Conservation (phyloP, 2,888 invertebrate species). For the Acleris cristana region DNA sequence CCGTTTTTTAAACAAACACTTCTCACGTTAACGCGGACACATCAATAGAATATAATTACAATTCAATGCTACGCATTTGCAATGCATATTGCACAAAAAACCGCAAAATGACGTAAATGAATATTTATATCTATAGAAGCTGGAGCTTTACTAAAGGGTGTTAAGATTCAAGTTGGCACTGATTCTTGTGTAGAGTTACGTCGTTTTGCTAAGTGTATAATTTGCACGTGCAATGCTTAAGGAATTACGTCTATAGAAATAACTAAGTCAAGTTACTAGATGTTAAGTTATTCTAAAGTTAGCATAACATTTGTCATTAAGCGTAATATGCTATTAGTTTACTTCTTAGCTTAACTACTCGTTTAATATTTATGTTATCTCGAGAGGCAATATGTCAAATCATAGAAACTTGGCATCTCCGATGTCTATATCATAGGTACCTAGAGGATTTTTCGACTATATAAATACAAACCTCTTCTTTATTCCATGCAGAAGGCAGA, state of each 20-base stretch:
- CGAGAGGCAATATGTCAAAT: too few relatives aligned
- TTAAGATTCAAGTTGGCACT: not conserved
- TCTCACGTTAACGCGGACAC: conserved; percentile 4
- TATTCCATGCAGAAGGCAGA: too few relatives aligned
- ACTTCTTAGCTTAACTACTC: too few relatives aligned
- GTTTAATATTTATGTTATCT: too few relatives aligned
- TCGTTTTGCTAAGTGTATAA: not conserved
- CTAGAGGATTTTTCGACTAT: too few relatives aligned
- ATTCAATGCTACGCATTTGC: conserved; percentile 25
- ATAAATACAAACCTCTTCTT: too few relatives aligned
- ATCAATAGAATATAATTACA: conserved; percentile 17
- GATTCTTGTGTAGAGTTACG: not conserved
- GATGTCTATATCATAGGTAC: too few relatives aligned
- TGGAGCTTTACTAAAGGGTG: not conserved
- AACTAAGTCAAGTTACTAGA: not conserved
- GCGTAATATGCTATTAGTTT: not conserved
- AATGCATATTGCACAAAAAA: conserved; percentile 19
- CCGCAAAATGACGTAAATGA: too few relatives aligned
- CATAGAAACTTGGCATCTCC: too few relatives aligned
- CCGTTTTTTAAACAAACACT: not conserved
- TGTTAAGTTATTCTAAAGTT: not conserved
- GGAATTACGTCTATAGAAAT: not conserved
- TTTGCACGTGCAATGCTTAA: conserved; percentile 6
- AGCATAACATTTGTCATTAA: not conserved
- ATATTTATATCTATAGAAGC: too few relatives aligned